Conservation (phyloP, 2,113 vertebrate genomes). For the Bucco capensis region DNA sequence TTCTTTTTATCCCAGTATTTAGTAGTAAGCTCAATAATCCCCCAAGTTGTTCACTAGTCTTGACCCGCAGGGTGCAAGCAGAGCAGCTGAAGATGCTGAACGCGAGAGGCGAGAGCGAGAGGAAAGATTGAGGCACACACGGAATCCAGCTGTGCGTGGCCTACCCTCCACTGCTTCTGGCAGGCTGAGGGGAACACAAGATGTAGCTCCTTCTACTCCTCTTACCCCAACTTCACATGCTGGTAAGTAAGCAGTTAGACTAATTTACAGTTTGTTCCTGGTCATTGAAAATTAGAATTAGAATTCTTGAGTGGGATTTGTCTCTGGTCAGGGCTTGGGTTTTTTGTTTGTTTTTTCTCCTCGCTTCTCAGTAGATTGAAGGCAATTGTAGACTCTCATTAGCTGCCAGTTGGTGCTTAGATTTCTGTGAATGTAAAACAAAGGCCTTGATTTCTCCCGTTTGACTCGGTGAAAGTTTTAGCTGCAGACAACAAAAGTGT, state of each 20-base stretch:
- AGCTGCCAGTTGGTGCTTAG: neutral
- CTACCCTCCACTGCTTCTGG: slow-evolving; percentile 87
- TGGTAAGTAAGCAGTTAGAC: slow-evolving; percentile 74
- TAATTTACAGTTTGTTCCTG: neutral
- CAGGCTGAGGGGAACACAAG: slow-evolving; percentile 85
- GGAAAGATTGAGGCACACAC: slow-evolving; percentile 87
- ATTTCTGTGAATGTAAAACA: neutral
- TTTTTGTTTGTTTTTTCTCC: neutral
- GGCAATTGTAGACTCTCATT: accelerated
- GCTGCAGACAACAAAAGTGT: neutral
- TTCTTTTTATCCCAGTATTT: neutral
- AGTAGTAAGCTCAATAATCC: neutral
- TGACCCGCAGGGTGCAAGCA: slow-evolving; percentile 83
- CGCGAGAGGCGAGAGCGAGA: slow-evolving; percentile 90
- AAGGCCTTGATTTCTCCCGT: neutral
- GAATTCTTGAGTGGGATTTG: neutral
- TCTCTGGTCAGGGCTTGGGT: neutral
- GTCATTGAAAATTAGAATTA: neutral
- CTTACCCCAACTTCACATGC: slow-evolving; percentile 93
- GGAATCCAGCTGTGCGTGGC: slow-evolving; percentile 85
- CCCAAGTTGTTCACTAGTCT: neutral
- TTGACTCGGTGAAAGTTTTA: neutral
- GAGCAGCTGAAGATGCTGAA: slow-evolving; percentile 88
- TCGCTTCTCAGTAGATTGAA: neutral
- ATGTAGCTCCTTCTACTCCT: slow-evolving; percentile 85